Conservation (phyloP, 2,888 invertebrate species). For the Sepioteuthis lessoniana region DNA sequence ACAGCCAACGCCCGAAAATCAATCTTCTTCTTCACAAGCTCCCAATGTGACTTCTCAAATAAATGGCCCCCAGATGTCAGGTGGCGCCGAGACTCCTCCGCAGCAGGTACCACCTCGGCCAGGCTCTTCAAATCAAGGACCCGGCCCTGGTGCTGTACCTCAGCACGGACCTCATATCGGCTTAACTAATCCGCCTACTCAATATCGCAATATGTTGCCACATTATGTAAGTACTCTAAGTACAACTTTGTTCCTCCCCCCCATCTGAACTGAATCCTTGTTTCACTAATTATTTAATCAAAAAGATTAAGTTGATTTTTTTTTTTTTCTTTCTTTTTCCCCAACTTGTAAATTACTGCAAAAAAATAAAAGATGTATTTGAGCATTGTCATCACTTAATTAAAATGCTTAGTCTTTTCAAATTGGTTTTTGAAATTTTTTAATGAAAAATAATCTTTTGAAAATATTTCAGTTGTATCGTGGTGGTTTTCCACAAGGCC, state of each 20-base stretch:
- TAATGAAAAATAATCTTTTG: not conserved
- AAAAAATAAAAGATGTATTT: too few relatives aligned
- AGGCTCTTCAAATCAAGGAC: conserved; percentile 61
- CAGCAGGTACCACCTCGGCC: conserved; percentile 62
- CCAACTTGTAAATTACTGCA: too few relatives aligned
- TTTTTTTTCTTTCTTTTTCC: too few relatives aligned
- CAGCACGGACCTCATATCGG: conserved; percentile 68
- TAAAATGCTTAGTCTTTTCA: not conserved
- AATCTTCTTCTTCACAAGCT: conserved; percentile 64
- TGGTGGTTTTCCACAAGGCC: conserved; percentile 71
- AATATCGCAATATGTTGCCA: conserved; percentile 75
- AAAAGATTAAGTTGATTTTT: too few relatives aligned
- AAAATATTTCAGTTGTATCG: conserved; percentile 70
- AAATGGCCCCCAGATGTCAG: conserved; percentile 73
- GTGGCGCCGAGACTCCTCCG: conserved; percentile 60
- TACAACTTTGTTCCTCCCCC: not conserved
- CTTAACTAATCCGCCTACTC: conserved; percentile 66
- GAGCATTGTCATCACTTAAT: not conserved
- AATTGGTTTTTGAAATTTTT: not conserved
- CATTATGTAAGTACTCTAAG: conserved; percentile 64
- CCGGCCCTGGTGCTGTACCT: conserved; percentile 62
- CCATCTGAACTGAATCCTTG: too few relatives aligned
- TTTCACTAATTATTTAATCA: too few relatives aligned
- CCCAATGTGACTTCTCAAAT: conserved; percentile 68
- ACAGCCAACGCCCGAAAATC: conserved; percentile 69